Percentiles rank a stretch among this genome's conserved stretches.
phyloP scores from a whole-genome alignment of 1,140 invertebrate genomes.

The Meloidogyne floridensis region DNA sequence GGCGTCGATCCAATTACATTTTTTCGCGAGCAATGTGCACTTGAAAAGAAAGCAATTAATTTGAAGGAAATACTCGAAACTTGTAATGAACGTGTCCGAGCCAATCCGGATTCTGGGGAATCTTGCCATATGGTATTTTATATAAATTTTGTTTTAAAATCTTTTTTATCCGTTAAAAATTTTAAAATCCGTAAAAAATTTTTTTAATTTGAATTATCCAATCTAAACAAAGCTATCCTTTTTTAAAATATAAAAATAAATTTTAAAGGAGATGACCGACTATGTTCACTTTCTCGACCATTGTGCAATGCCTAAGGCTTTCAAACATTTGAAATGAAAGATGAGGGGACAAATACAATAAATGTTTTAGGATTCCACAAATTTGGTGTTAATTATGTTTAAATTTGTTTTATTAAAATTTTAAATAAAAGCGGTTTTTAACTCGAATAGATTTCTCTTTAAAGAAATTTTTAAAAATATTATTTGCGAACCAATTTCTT shows the following conservation, averaged over 20 bases:
- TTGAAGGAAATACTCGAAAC: constrained; percentile 61
- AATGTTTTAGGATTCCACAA: neutral
- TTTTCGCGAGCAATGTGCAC: constrained; percentile 55
- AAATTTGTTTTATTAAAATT: neutral
- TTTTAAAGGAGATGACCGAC: constrained; percentile 59
- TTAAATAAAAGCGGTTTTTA: too few species aligned
- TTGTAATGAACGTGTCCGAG: constrained; percentile 59
- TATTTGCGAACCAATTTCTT: too few species aligned
- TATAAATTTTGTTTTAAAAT: neutral
- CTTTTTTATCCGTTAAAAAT: too few species aligned
- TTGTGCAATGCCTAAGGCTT: constrained; percentile 63
- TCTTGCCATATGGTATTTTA: constrained; percentile 34
- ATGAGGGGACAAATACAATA: neutral
- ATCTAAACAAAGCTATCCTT: too few species aligned
- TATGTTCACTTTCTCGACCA: constrained; percentile 61
- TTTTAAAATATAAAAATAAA: neutral
- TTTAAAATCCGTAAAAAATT: too few species aligned
- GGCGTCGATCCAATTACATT: constrained; percentile 55
- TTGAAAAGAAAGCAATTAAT: constrained; percentile 48
- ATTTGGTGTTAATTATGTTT: neutral
- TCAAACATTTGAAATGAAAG: constrained; percentile 54
- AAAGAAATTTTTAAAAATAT: too few species aligned
- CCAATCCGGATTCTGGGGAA: constrained; percentile 50
- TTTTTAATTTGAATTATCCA: too few species aligned
- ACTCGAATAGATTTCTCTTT: too few species aligned